These are phyloP conservation scores for Nebria ingens DNA, from an alignment of 1,140 invertebrate species.

Conservation along the genomic window DNA sequence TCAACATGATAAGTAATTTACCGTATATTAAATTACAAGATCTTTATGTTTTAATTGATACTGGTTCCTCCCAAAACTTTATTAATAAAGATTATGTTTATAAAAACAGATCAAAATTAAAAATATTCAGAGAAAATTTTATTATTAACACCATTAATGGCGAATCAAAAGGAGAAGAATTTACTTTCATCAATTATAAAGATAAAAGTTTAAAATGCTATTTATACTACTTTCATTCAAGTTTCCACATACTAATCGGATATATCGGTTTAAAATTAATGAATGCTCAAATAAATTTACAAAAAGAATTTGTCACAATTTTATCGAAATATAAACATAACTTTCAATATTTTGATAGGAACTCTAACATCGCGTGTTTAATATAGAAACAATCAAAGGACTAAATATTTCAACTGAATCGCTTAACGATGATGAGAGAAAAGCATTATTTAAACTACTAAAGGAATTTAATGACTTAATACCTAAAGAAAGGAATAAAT, in stretches of 20 bases:
- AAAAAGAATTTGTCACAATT: not conserved
- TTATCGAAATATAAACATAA: not conserved
- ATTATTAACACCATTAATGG: no score
- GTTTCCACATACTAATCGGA: not conserved
- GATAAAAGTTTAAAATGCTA: not conserved
- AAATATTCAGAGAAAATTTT: no score
- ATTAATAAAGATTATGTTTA: no score
- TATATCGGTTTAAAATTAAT: not conserved
- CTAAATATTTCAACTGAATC: not conserved
- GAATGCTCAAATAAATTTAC: not conserved
- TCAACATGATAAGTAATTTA: no score
- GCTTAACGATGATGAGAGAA: not conserved
- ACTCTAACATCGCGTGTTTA: not conserved
- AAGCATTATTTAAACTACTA: not conserved
- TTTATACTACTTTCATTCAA: not conserved
- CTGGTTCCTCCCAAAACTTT: no score
- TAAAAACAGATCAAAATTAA: no score
- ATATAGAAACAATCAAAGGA: not conserved
- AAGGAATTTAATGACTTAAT: not conserved
- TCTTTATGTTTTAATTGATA: no score
- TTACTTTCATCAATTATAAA: no score
- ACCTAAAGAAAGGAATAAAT: not conserved
- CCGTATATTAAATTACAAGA: no score
- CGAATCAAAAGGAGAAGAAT: no score
- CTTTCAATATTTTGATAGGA: not conserved